Evolutionary conservation across 2,888 invertebrate genomes (phyloP), one percentile per base, ranked within the genome.

Genomic region (Lissocephala sabroskyi): DNA sequence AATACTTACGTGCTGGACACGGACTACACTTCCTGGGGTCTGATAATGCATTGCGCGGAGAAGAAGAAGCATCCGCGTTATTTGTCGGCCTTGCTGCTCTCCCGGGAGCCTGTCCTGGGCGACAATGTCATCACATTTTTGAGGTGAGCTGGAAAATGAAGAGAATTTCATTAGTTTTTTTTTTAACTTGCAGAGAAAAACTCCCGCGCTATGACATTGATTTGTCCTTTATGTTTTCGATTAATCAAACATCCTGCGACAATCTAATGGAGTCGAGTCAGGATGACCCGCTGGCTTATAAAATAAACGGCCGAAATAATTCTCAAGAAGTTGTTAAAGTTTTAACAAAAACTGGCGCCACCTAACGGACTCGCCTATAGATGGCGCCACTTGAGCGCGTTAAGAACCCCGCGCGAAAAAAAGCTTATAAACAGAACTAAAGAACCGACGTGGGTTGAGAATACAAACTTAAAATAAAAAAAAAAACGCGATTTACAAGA

Each of bases 1-100:
- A 95, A 95, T 78, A 95, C 95, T 0, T 95, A 93, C 79, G 91
- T 95, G 0, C 82, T 95, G 65, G 95, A 95, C 78, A 92, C 94
- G 0, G 94, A 95, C 80, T 93, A 94, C 81, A 88, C 88, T 49
- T 91, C 91, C 1, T 95, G 94, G 94, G 90, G 92, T 0, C 84
- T 95, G 35, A 86, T 95, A 19, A 88, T 95, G 78, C 95, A 95
- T 78, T 95, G 95, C 68, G 95, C 95, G 0, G 95, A 94, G 77
- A 93, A 95, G 82, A 87, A 88, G 40, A 90, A 90, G 62, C 92
- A 90, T 35, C 89, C 92, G 0, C 86, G 94, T 40, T 95, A 94
- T 80, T 86, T 95, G 29, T 94, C 94, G 18, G 94, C 94, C 41
- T 91, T 95, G 76, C 89, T 95, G 28, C 87, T 95, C 84, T 92